Conservation (phyloP, 2,113 vertebrate genomes). For the Gobio gobio region DNA sequence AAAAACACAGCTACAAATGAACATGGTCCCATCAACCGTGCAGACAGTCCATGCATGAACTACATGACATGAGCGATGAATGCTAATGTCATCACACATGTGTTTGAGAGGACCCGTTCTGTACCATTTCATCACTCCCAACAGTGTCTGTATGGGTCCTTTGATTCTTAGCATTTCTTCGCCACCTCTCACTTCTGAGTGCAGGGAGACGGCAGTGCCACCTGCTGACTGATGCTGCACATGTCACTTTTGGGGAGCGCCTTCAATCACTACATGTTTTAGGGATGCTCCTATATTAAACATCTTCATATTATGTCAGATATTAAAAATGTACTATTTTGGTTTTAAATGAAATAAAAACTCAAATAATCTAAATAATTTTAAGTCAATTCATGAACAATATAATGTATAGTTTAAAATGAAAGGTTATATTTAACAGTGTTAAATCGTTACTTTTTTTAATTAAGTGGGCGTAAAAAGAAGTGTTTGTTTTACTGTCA, state of each 20-base stretch:
- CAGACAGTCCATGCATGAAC: not conserved
- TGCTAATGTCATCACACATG: not conserved
- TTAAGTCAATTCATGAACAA: not conserved
- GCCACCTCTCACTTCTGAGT: constrained; percentile 8
- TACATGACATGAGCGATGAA: not conserved
- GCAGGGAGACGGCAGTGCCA: constrained; percentile 52
- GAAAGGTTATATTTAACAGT: not conserved
- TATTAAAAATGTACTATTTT: not conserved
- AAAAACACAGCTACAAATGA: not conserved
- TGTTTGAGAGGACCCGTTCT: not conserved
- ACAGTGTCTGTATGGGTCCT: not conserved
- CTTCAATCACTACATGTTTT: not conserved
- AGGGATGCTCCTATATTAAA: not conserved
- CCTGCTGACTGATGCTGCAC: constrained; percentile 57
- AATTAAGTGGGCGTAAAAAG: not conserved
- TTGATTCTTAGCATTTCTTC: not conserved
- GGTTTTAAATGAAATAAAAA: not conserved
- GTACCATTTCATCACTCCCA: not conserved
- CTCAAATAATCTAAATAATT: not conserved
- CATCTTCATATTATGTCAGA: too few relatives aligned
- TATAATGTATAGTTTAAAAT: not conserved
- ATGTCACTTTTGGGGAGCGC: not conserved
- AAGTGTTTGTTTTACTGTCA: not conserved
- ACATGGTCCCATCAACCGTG: not conserved
- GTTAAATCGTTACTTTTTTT: not conserved